Evolutionary conservation across 2,888 invertebrate genomes (phyloP).

Genomic region (Serripes groenlandicus): DNA sequence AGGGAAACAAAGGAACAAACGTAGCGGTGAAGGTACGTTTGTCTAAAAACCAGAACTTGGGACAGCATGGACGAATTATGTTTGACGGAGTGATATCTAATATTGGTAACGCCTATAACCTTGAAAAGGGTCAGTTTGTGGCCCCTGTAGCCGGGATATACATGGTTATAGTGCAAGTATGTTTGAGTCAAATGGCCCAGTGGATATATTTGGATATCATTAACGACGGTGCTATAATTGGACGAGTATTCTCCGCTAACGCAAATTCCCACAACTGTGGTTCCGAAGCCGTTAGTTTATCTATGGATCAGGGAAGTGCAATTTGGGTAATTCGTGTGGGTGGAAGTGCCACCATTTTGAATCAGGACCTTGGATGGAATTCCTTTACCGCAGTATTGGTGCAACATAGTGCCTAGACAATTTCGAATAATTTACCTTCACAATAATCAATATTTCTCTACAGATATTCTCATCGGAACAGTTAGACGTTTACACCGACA

Average conservation of each 20-base stretch:
- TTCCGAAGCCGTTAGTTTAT: slow-evolving; percentile 11
- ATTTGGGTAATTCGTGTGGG: slow-evolving; percentile 30
- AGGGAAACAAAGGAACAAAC: neutral
- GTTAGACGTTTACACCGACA: too few species aligned
- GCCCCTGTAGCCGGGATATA: slow-evolving; percentile 19
- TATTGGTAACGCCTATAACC: neutral
- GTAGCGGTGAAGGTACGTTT: slow-evolving; percentile 3
- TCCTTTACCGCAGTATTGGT: slow-evolving; percentile 27
- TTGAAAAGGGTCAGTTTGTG: neutral
- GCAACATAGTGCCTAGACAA: too few species aligned
- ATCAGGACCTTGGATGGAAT: slow-evolving; percentile 46
- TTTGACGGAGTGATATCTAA: neutral
- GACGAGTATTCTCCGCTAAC: slow-evolving; percentile 33
- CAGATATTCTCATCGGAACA: too few species aligned
- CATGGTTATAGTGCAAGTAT: slow-evolving; percentile 20
- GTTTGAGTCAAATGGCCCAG: slow-evolving; percentile 1
- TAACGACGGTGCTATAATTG: slow-evolving; percentile 30
- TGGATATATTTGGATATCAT: slow-evolving; percentile 39
- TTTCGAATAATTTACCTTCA: too few species aligned
- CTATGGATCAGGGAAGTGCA: slow-evolving; percentile 2
- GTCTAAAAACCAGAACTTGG: neutral
- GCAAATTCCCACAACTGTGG: slow-evolving; percentile 27
- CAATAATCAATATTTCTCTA: too few species aligned
- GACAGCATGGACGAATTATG: neutral
- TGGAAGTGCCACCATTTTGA: slow-evolving; percentile 23